These are phyloP conservation scores for Barnardius zonarius DNA, from an alignment of 2,113 vertebrate genomes.

Conservation along the genomic window DNA sequence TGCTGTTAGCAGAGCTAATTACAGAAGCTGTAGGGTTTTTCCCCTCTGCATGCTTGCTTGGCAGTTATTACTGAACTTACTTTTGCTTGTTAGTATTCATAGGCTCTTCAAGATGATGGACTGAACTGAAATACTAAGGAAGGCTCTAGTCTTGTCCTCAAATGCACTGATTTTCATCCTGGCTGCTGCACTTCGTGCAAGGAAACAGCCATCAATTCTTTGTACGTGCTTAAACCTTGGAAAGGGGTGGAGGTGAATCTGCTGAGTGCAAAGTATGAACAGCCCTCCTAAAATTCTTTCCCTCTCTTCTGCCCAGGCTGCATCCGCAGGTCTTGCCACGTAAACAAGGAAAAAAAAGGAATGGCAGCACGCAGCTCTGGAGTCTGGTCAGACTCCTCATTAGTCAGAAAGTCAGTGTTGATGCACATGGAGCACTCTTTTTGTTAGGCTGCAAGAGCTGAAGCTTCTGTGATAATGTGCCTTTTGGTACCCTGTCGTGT, in stretches of 20 bases:
- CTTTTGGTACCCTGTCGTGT: slow-evolving; percentile 6
- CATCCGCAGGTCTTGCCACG: slow-evolving; percentile 30
- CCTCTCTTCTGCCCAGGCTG: slow-evolving; percentile 55
- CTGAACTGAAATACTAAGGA: slow-evolving; percentile 5
- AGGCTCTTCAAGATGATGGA: not conserved
- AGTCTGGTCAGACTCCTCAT: slow-evolving; percentile 54
- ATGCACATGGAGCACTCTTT: not conserved
- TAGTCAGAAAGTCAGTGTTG: slow-evolving; percentile 42
- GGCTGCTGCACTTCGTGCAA: not conserved
- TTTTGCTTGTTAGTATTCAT: not conserved
- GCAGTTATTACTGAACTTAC: not conserved
- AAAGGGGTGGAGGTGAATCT: not conserved
- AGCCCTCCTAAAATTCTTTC: slow-evolving; percentile 37
- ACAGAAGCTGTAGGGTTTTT: not conserved
- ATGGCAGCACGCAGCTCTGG: slow-evolving; percentile 34
- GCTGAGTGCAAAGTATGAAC: not conserved
- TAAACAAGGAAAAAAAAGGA: slow-evolving; percentile 23
- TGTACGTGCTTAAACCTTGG: not conserved
- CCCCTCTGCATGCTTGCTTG: not conserved
- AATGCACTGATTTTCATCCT: slow-evolving; percentile 9
- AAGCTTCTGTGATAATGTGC: not conserved
- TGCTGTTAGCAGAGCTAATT: slow-evolving; percentile 11
- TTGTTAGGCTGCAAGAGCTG: slow-evolving; percentile 27
- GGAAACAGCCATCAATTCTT: not conserved
- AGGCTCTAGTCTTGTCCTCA: not conserved